These are phyloP conservation scores for Drosophila kanapiae DNA, from an alignment of 1,140 invertebrate species.

Conservation along the genomic window DNA sequence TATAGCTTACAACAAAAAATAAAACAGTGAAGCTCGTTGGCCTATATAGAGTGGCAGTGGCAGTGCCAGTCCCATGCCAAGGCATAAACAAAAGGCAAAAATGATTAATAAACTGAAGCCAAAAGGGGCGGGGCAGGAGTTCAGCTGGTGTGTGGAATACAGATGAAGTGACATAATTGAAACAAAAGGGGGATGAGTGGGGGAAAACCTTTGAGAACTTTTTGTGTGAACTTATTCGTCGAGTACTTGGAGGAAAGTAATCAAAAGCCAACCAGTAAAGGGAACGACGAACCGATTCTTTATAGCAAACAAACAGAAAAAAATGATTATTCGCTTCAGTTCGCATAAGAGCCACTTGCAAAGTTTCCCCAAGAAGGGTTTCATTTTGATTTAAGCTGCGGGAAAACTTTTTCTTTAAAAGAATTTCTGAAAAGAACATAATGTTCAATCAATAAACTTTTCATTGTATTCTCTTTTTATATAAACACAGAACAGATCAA, in stretches of 20 bases:
- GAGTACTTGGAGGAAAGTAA: conserved; percentile 30
- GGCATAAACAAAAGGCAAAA: conserved; percentile 44
- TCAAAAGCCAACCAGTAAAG: conserved; percentile 30
- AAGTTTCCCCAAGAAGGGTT: conserved; percentile 16
- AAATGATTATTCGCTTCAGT: conserved; percentile 25
- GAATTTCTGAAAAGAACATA: background rate
- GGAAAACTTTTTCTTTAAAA: conserved; percentile 26
- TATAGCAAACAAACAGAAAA: conserved; percentile 23
- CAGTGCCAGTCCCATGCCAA: conserved; percentile 13
- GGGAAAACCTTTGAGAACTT: conserved; percentile 41
- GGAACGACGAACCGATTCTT: conserved; percentile 15
- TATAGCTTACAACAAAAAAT: conserved; percentile 28
- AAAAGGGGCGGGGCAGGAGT: conserved; percentile 4
- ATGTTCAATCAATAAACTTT: background rate
- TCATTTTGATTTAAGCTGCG: conserved; percentile 6
- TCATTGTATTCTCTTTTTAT: background rate
- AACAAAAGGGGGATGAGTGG: background rate
- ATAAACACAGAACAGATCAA: background rate
- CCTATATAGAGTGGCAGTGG: conserved; percentile 46
- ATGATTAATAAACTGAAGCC: conserved; percentile 51
- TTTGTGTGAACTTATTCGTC: conserved; percentile 31
- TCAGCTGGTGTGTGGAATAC: conserved; percentile 38
- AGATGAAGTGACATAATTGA: conserved; percentile 62
- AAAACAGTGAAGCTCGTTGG: conserved; percentile 46
- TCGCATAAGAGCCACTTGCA: conserved; percentile 30